A percentile compares a stretch with the other conserved stretches of the same genome.
These are phyloP conservation scores for Corythoichthys haematopterus DNA, from an alignment of 2,113 vertebrate genomes.

Conservation along the genomic window DNA sequence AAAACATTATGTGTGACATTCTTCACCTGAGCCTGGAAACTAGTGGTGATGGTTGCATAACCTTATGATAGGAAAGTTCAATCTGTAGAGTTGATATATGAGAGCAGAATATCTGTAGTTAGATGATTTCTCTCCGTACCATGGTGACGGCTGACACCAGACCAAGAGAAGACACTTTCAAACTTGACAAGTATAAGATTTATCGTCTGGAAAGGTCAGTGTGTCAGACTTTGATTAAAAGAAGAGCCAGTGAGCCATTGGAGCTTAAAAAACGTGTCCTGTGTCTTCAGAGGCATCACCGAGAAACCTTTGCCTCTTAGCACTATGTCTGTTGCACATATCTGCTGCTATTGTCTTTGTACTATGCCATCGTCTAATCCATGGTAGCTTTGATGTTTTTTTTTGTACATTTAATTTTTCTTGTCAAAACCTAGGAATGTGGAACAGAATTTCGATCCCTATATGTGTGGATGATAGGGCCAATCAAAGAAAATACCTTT, in stretches of 20 bases:
- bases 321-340: too few species aligned
- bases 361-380: too few species aligned
- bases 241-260: not conserved
- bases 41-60: not conserved
- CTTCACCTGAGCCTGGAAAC: not conserved
- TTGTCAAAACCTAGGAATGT: too few species aligned
- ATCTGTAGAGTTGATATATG: not conserved
- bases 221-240: not conserved
- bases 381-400: too few species aligned
- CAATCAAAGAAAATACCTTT: too few species aligned
- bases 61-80: not conserved
- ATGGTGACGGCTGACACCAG: not conserved
- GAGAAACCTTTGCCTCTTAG: not conserved
- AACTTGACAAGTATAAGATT: not conserved
- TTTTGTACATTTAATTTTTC: too few species aligned
- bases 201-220: not conserved
- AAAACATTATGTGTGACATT: not conserved
- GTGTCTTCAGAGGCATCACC: not conserved
- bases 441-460: too few species aligned
- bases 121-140: not conserved
- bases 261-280: not conserved
- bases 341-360: too few species aligned
- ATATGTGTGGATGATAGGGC: too few species aligned
- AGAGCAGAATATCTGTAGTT: not conserved
- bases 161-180: not conserved